Conservation (phyloP, 2,797 vertebrate genomes). For the Urocyon cinereoargenteus region DNA sequence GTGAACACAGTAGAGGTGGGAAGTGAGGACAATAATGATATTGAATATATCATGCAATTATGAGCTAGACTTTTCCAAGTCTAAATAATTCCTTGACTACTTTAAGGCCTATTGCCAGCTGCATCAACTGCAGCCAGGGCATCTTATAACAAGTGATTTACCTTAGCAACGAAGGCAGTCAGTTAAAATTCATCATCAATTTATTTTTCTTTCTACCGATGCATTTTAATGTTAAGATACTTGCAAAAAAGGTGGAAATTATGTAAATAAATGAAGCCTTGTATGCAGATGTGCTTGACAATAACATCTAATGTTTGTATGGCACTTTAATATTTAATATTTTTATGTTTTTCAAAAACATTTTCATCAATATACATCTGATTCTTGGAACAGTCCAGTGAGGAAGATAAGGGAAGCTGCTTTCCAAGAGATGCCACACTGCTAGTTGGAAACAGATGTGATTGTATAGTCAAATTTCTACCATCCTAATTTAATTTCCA, state of each 20-base stretch:
- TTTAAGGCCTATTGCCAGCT: constrained; percentile 41
- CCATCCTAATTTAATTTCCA: not conserved
- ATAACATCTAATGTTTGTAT: not conserved
- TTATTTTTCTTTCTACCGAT: constrained; percentile 48
- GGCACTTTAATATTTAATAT: not conserved
- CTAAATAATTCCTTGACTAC: constrained; percentile 61
- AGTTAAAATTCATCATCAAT: constrained; percentile 22
- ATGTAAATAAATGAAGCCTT: constrained; percentile 51
- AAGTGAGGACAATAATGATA: constrained; percentile 37
- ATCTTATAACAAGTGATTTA: constrained; percentile 43
- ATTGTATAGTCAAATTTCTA: constrained; percentile 36
- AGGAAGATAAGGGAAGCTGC: not conserved
- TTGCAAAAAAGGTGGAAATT: constrained; percentile 21
- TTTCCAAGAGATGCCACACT: constrained; percentile 11
- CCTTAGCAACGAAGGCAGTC: not conserved
- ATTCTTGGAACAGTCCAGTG: not conserved
- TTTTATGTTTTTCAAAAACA: constrained; percentile 25
- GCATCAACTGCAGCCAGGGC: not conserved
- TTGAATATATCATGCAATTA: constrained; percentile 56
- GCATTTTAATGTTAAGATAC: constrained; percentile 67
- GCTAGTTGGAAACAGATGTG: not conserved
- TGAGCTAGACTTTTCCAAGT: not conserved
- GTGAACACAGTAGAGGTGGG: not conserved
- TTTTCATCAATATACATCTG: not conserved
- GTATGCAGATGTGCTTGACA: not conserved